phyloP scores from a whole-genome alignment of 1,140 invertebrate species.

The Tetramorium simillimum region DNA sequence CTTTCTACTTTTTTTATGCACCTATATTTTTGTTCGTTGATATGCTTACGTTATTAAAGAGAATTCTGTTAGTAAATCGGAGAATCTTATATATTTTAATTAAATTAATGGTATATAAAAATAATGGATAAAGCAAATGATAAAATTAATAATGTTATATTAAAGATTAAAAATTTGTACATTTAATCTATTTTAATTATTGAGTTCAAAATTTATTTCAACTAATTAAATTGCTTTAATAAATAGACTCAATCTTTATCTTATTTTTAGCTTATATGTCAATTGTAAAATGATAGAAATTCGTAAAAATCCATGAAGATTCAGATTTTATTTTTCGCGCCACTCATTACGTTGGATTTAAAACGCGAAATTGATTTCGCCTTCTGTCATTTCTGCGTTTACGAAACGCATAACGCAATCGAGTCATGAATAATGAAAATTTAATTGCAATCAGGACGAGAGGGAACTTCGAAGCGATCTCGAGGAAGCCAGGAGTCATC shows the following conservation, averaged over 20 bases:
- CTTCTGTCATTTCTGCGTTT: neutral
- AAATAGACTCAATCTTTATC: neutral
- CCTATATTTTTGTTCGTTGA: neutral
- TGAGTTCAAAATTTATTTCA: neutral
- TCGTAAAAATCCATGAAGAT: neutral
- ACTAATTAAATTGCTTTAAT: neutral
- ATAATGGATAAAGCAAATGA: neutral
- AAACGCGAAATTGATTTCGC: neutral
- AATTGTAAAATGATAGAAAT: neutral
- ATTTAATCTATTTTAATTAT: neutral
- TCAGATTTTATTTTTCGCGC: neutral
- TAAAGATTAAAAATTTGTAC: neutral
- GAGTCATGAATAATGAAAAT: constrained; percentile 45
- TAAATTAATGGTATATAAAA: neutral
- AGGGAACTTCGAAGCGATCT: constrained; percentile 3
- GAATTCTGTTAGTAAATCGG: neutral
- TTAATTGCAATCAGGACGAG: constrained; percentile 35
- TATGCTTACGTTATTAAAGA: neutral
- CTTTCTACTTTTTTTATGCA: neutral
- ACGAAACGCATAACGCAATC: neutral
- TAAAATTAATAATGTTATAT: neutral
- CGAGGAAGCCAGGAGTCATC: constrained; percentile 31
- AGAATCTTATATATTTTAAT: neutral
- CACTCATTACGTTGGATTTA: neutral
- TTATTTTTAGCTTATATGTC: neutral